phyloP scores from a whole-genome alignment of 2,797 vertebrate genomes.

The Microtus agrestis region DNA sequence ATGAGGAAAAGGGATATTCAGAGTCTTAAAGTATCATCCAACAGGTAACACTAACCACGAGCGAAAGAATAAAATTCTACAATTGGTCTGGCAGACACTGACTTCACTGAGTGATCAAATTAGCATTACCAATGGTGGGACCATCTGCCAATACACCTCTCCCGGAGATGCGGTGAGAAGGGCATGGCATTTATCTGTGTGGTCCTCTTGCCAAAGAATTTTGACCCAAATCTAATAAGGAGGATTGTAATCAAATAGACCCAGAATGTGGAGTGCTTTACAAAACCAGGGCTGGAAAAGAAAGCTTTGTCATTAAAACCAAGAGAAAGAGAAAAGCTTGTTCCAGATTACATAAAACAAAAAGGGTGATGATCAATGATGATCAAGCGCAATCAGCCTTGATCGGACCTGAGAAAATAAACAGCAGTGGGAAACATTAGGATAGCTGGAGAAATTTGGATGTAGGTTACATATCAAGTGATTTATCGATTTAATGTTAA shows the following conservation, averaged over 20 bases:
- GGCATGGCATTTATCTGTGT: background rate
- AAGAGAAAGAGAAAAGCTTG: background rate
- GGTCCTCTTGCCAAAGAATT: slow-evolving; percentile 39
- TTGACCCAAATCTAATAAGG: slow-evolving; percentile 63
- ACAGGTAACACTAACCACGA: slow-evolving; percentile 32
- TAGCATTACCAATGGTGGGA: slow-evolving; percentile 3
- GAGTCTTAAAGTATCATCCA: background rate
- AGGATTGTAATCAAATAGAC: slow-evolving; percentile 59
- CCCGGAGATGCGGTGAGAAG: background rate
- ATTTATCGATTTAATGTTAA: slow-evolving; percentile 46
- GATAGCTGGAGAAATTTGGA: slow-evolving; percentile 43
- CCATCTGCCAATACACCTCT: background rate
- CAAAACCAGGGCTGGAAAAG: slow-evolving; percentile 29
- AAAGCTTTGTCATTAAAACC: slow-evolving; percentile 46
- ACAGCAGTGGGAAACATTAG: slow-evolving; percentile 59
- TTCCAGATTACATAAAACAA: slow-evolving; percentile 59
- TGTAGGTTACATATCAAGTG: slow-evolving; percentile 1
- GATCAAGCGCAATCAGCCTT: slow-evolving; percentile 54
- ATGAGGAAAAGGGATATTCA: slow-evolving; percentile 2
- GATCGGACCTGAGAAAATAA: slow-evolving; percentile 36
- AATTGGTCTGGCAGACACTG: background rate
- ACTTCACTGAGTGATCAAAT: slow-evolving; percentile 44
- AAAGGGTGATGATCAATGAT: background rate
- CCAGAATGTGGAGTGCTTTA: slow-evolving; percentile 7
- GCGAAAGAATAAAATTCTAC: slow-evolving; percentile 39